Evolutionary conservation across 2,888 invertebrate species (phyloP), one percentile per base, ranked within the genome.

Genomic region (Pogonocherus hispidulus): DNA sequence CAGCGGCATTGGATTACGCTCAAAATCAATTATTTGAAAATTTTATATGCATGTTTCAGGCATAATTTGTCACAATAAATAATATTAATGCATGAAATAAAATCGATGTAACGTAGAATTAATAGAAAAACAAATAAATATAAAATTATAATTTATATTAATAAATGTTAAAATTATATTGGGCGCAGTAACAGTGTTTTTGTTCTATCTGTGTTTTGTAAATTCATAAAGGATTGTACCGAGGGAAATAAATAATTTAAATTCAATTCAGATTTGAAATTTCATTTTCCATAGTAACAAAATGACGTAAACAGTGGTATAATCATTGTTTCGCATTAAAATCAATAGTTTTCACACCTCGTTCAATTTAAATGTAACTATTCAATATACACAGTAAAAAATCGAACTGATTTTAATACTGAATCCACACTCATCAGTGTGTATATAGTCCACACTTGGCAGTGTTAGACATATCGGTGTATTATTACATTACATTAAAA

Each of bases 11-110:
- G 63, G 63, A 66, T 69, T 63, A 69, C 63, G 46, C 52, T 52
- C 35, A 55, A 66, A 47, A 69, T 69, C 62, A 69, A 62, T 69
- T 66, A 66, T 69, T 66, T 62, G 23, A 51, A 52, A 66, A 62
- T 59, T 65, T 49, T 37, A 49, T 32, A 52, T 54, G 60, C 55
- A 41, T 44, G 35, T 22, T 68, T 27, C 59, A 27, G 35, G 47
- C 37, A 54, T 44, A 63, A 52, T 54, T 47, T 47, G 55, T 64
- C 55, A 32, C 55, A 55, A n/a, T n/a, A n/a, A 54, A 64, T 32
- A 64, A 37, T 19, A 64, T 64, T 55, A 46, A 64, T 41, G 54
- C 11, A 63, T 44, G 47, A 18, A 47, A 47, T 59, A 47, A 59
- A 35, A 46, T 59, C 23, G n/a, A 59, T 32, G 59, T 35, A 59